phyloP scores from a whole-genome alignment of 2,113 vertebrate species.

The Apus apus region DNA sequence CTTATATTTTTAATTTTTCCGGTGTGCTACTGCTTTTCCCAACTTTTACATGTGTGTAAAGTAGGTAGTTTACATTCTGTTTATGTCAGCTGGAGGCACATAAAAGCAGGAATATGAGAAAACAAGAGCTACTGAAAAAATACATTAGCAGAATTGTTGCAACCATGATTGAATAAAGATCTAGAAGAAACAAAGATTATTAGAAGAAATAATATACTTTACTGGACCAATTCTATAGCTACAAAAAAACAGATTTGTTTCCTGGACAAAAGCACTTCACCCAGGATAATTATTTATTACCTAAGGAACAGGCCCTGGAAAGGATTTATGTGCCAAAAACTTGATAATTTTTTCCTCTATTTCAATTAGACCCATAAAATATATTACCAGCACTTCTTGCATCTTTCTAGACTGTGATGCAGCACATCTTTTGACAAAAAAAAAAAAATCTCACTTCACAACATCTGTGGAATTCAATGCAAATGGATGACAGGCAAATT shows the following conservation, averaged over 20 bases:
- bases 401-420: not conserved
- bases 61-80: not conserved
- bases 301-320: not conserved
- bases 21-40: not conserved
- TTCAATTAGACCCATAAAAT: conserved; percentile 11
- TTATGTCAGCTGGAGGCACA: not conserved
- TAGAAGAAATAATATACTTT: not conserved
- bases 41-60: not conserved
- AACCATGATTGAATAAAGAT: not conserved
- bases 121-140: not conserved
- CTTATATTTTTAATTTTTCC: not conserved
- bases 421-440: not conserved
- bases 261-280: not conserved
- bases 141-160: not conserved
- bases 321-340: not conserved
- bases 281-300: not conserved
- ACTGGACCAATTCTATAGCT: not conserved
- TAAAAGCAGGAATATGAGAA: not conserved
- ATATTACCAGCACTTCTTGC: not conserved
- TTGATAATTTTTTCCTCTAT: not conserved
- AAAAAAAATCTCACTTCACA: not conserved
- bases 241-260: not conserved
- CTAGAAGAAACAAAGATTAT: not conserved
- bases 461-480: not conserved
- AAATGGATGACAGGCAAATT: not conserved